Percentiles rank a stretch among this genome's conserved stretches.
Evolutionary conservation across 2,888 invertebrate species (phyloP).

Genomic region (Neocrepidodera transversa): DNA sequence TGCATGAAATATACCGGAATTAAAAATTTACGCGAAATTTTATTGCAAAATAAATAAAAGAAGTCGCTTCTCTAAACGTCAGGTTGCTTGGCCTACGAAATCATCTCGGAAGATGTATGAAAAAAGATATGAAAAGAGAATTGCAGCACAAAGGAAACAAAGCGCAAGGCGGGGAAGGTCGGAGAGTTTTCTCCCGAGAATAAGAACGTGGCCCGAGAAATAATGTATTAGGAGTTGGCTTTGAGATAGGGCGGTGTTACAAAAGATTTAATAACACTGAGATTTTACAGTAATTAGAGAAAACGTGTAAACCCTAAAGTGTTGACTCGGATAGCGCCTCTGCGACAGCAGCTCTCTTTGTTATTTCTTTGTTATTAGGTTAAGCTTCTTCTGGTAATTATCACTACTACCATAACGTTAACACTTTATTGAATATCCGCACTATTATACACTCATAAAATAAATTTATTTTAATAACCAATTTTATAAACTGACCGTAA

Average conservation of each 20-base stretch:
- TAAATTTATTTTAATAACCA: too few relatives aligned
- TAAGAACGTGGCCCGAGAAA: constrained; percentile 32
- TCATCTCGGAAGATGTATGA: constrained; percentile 56
- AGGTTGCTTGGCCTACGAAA: constrained; percentile 54
- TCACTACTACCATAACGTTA: background rate
- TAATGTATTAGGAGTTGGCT: constrained; percentile 36
- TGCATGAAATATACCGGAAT: constrained; percentile 39
- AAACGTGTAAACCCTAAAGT: constrained; percentile 22
- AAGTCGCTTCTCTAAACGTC: constrained; percentile 53
- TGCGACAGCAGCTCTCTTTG: background rate
- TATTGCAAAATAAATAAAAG: constrained; percentile 55
- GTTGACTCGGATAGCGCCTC: constrained; percentile 2
- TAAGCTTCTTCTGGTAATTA: background rate
- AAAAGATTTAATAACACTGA: constrained; percentile 32
- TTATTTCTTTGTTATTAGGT: background rate
- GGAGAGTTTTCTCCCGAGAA: constrained; percentile 41
- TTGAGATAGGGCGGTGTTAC: constrained; percentile 23
- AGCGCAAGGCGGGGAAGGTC: constrained; percentile 48
- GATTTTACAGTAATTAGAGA: constrained; percentile 31
- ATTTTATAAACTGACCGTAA: too few relatives aligned
- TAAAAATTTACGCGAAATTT: constrained; percentile 55
- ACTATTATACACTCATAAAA: too few relatives aligned
- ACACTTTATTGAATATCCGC: too few relatives aligned
- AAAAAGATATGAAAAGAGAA: constrained; percentile 59
- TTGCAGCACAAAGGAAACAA: constrained; percentile 58